Evolutionary conservation across 2,113 vertebrate genomes (phyloP).

Genomic region (Zosterops pallidus): DNA sequence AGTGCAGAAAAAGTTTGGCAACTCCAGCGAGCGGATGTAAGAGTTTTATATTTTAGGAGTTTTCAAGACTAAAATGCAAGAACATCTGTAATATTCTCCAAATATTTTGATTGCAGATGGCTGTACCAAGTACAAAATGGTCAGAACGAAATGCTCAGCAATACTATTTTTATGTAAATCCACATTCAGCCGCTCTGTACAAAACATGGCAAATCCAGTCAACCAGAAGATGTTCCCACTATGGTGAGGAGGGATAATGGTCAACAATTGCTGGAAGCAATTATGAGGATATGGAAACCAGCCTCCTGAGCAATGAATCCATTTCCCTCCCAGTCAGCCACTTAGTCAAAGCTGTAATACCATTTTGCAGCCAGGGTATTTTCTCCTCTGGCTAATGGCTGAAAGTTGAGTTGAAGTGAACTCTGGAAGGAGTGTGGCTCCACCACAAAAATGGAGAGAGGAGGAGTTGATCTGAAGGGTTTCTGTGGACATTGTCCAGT

Average conservation of each 20-base stretch:
- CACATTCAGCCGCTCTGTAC: not conserved
- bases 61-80: not conserved
- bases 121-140: constrained; percentile 29
- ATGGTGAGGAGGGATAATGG: not conserved
- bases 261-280: not conserved
- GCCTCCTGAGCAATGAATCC: not conserved
- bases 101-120: constrained; percentile 28
- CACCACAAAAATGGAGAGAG: accelerated
- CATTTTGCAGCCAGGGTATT: not conserved
- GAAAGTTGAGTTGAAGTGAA: not conserved
- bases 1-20: constrained; percentile 10
- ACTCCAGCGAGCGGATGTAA: not conserved
- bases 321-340: not conserved
- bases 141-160: constrained; percentile 36
- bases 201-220: not conserved
- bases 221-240: not conserved
- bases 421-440: not conserved
- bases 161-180: constrained; percentile 46
- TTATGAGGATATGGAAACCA: not conserved
- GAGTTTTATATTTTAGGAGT: not conserved
- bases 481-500: not conserved
- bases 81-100: constrained; percentile 40
- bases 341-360: not conserved
- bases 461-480: not conserved
- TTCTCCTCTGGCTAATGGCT: not conserved